Evolutionary conservation across 2,888 invertebrate genomes (phyloP), one percentile per base, ranked within the genome.

Genomic region (Sphecodes monilicornis): DNA sequence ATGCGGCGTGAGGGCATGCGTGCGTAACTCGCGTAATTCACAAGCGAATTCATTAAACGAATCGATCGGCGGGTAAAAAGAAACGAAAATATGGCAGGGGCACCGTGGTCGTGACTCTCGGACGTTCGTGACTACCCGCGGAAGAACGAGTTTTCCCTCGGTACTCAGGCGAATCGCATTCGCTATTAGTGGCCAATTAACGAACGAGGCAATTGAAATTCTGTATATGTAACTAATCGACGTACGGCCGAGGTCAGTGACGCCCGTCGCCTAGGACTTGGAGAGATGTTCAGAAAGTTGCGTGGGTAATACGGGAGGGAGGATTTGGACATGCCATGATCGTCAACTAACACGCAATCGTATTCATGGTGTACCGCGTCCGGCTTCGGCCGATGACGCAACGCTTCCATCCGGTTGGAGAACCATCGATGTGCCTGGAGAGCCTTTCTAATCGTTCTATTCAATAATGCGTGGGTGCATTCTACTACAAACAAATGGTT

Each of bases 171-270:
- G 50, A 60, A 41, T 43, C 60, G 74, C 57, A 76, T 57, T 66
- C 76, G 70, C 85, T 78, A 87, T 89, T 89, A 85, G 80, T 50
- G 73, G 73, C 83, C 81, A 89, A 88, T 88, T 89, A 88, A 84
- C 76, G 80, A 64, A 76, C 71, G 50, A 13, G 36, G 50, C 72
- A 74, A 88, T 89, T 87, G 87, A 83, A 76, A 87, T 89, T 87
- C 87, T 84, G 78, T 79, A 39, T 75, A 72, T 41, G 64, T 69
- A 72, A 72, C 69, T 79, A 75, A 88, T 86, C 82, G 71, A n/a
- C n/a, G 50, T 32, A 18, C 64, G 57, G 43, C 64, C 76, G 70
- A 73, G 78, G 80, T 85, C 76, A 71, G 46, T 78, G 78, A 73
- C 81, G 72, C 80, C 54, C 22, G 36, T 73, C 43, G 50, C 26